Evolutionary conservation across 2,113 vertebrate species (phyloP), one percentile per base, ranked within the genome.

Genomic region (Dasypus novemcinctus): DNA sequence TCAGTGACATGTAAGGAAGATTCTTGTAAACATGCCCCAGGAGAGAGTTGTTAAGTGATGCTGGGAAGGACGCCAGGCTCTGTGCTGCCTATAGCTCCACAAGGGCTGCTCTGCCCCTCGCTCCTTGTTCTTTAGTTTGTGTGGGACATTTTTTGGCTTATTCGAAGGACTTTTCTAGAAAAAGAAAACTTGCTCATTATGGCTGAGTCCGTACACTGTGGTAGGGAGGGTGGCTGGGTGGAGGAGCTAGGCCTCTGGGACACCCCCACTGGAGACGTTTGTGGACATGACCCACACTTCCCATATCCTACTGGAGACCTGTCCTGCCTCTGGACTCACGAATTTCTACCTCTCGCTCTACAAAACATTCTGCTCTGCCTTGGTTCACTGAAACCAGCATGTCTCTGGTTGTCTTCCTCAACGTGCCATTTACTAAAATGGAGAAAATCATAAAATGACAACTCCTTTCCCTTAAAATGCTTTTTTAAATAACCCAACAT

Each of bases 51-150:
- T 25, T 43, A 6, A 5, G 2, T 27, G 41, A 41, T 7, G 13
- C 78, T 33, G 0, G 12, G 64, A 49, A 29, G 31, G 12, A 36
- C 54, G 89, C 38, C 5, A 43, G 21, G 13, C 71, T 33, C 33
- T 1, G 12, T 18, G 1, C 72, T 95, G 27, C 52, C 72, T 79
- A 41, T 46, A 83, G 59, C 75, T 96, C 94, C 1, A 38, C 87
- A 91, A 94, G 61, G 29, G 75, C 86, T 64, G 23, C 54, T 92
- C 68, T 88, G 41, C 61, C 13, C 36, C 59, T n/a, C 0, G 0
- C 90, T 87, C 25, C 90, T 82, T 63, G 92, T 59, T 36, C 61
- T 66, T 36, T 54, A 20, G 82, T 87, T 94, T 95, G 75, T 36
- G 21, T 1, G 38, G 54, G 66, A 31, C 64, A 17, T 81, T 96